Percentiles rank a stretch among this genome's conserved stretches.
Evolutionary conservation across 2,797 vertebrate species (phyloP).

Genomic region (Enteromius afrohamiltoni): DNA sequence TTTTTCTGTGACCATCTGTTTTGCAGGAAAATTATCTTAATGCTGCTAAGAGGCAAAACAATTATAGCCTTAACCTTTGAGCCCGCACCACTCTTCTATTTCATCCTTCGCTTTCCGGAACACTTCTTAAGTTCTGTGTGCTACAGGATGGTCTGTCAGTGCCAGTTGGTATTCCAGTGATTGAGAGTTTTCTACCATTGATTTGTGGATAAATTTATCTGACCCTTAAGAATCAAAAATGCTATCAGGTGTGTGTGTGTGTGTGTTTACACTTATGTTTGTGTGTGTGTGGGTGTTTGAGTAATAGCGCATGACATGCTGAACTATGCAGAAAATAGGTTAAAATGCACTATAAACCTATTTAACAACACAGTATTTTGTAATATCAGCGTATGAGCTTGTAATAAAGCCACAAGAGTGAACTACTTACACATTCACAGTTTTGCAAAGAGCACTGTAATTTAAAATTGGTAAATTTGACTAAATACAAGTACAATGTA

Average conservation of each 20-base stretch:
- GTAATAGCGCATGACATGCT: not conserved
- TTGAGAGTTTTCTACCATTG: not conserved
- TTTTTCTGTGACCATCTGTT: constrained; percentile 84
- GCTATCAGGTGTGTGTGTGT: not conserved
- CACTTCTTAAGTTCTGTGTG: not conserved
- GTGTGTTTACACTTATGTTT: not conserved
- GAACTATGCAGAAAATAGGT: constrained; percentile 1
- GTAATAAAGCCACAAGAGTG: not conserved
- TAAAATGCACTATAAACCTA: not conserved
- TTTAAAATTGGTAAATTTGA: not conserved
- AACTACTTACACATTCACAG: not conserved
- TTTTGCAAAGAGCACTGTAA: not conserved
- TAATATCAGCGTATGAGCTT: not conserved
- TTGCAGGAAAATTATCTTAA: constrained; percentile 71
- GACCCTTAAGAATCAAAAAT: not conserved
- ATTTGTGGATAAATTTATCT: not conserved
- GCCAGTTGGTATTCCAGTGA: constrained; percentile 2
- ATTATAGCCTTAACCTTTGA: constrained; percentile 73
- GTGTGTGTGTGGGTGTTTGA: not conserved
- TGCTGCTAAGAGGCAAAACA: constrained; percentile 72
- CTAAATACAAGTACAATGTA: not conserved
- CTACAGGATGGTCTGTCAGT: not conserved
- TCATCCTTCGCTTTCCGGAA: constrained; percentile 33
- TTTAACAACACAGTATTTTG: not conserved
- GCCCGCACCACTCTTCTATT: constrained; percentile 38